phyloP scores from a whole-genome alignment of 1,140 invertebrate genomes.

The Drosophila kanapiae region DNA sequence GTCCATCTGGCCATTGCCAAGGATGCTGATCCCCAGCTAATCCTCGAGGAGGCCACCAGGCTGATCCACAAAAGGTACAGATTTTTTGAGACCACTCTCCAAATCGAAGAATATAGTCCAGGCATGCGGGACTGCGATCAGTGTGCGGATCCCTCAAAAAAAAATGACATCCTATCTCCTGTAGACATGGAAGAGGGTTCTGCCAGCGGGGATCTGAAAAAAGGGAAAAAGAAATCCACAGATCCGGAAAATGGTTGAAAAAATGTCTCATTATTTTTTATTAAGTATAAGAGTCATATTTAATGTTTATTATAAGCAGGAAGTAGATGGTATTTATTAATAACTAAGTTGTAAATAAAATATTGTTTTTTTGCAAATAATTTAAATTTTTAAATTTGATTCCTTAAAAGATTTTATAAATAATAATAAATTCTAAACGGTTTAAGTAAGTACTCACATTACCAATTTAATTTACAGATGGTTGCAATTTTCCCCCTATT shows the following conservation, averaged over 20 bases:
- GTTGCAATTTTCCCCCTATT: conserved; percentile 95
- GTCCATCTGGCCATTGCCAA: conserved; percentile 96
- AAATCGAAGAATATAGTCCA: conserved; percentile 97
- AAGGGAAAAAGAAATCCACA: neutral
- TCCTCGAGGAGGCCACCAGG: conserved; percentile 93
- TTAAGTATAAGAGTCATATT: neutral
- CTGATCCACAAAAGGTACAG: conserved; percentile 94
- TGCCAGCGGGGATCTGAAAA: neutral
- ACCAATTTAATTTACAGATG: conserved; percentile 88
- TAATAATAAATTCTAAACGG: neutral
- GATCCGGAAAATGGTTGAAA: conserved; percentile 4
- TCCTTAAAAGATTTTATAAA: neutral
- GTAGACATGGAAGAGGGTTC: conserved; percentile 26
- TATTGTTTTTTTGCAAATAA: too few relatives aligned
- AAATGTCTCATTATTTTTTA: too few relatives aligned
- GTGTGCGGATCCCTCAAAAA: conserved; percentile 86
- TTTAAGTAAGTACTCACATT: neutral
- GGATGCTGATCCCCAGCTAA: conserved; percentile 90
- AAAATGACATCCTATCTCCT: neutral
- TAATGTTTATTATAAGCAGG: neutral
- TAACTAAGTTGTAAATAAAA: neutral
- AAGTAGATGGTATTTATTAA: neutral
- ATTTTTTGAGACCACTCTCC: conserved; percentile 98
- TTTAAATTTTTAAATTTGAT: neutral
- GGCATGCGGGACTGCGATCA: conserved; percentile 96